Evolutionary conservation across 2,113 vertebrate genomes (phyloP), one percentile per base, ranked within the genome.

Genomic region (Ardeotis arabs): DNA sequence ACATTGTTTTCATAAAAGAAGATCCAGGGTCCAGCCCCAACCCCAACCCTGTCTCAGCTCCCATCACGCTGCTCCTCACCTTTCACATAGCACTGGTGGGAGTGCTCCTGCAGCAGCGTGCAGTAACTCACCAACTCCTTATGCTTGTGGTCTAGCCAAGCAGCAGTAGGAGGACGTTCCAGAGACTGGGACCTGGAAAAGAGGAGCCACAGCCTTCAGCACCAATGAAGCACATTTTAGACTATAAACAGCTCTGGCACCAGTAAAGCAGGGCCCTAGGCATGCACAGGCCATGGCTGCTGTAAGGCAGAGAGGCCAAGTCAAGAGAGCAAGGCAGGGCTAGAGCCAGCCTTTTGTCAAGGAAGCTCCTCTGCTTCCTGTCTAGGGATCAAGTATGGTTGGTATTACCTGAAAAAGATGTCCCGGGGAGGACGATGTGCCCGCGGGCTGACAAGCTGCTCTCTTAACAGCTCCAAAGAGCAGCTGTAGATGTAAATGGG

Each of bases 401-500:
- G 29, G 12, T 45, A 91, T 89, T 97, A 99, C 99, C 98, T 99
- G 98, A 99, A 98, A 90, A 99, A 98, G 94, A 99, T 95, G 88
- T 99, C 99, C 56, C 96, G 97, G 29, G 98, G 98, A 39, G 97
- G 97, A 49, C 97, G 98, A 56, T 97, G 98, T 70, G 97, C 94
- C 88, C 96, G 97, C 4, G 98, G 97, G 50, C 98, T 98, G 80
- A 99, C 97, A 81, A 99, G 98, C 73, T 99, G 99, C 82, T 99
- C 99, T 73, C 98, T 98, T 19, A 99, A 84, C 6, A 98, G 96
- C 59, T 99, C 99, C 96, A 99, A 94, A 4, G 99, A 98, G 92
- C 99, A 99, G 98, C 98, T 99, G 96, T 99, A 99, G 91, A 99
- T 97, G 17, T 99, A 99, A 82, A 99, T 98, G 24, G 99, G 99